Evolutionary conservation across 2,888 invertebrate species (phyloP).

Genomic region (Ctenicera cuprea): DNA sequence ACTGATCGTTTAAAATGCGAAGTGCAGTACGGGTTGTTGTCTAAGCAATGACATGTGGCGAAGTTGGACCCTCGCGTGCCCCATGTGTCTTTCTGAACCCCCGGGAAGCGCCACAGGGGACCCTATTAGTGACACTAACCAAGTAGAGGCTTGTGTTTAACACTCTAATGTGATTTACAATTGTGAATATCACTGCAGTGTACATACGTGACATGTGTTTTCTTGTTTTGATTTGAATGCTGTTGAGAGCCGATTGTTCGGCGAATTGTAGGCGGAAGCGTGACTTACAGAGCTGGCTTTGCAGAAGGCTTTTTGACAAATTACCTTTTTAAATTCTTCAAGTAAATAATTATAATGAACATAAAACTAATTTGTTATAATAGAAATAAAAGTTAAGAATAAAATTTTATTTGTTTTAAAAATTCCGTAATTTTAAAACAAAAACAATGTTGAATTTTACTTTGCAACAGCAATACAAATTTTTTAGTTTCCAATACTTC

Average conservation of each 20-base stretch:
- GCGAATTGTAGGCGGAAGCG: constrained; percentile 28
- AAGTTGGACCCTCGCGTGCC: constrained; percentile 47
- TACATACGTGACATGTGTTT: constrained; percentile 50
- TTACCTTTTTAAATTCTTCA: too few species aligned
- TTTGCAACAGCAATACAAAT: too few species aligned
- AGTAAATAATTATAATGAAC: too few species aligned
- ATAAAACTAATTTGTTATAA: too few species aligned
- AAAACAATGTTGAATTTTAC: too few species aligned
- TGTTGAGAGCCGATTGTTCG: constrained; percentile 39
- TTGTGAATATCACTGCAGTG: constrained; percentile 51
- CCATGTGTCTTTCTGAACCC: constrained; percentile 50
- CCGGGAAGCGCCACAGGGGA: constrained; percentile 50
- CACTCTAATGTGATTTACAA: constrained; percentile 53
- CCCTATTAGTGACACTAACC: constrained; percentile 55
- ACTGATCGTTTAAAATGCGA: not conserved
- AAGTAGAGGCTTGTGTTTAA: constrained; percentile 54
- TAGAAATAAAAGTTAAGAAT: too few species aligned
- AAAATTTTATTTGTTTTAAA: too few species aligned
- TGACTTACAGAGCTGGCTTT: constrained; percentile 2
- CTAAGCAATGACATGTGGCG: constrained; percentile 42
- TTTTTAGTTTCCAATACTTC: too few species aligned
- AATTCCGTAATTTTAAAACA: too few species aligned
- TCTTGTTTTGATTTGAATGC: constrained; percentile 51
- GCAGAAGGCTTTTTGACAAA: too few species aligned
- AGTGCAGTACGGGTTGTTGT: not conserved